A percentile compares a stretch with the other conserved stretches of the same genome.
phyloP scores from a whole-genome alignment of 2,113 vertebrate species.

The Xenopus borealis region DNA sequence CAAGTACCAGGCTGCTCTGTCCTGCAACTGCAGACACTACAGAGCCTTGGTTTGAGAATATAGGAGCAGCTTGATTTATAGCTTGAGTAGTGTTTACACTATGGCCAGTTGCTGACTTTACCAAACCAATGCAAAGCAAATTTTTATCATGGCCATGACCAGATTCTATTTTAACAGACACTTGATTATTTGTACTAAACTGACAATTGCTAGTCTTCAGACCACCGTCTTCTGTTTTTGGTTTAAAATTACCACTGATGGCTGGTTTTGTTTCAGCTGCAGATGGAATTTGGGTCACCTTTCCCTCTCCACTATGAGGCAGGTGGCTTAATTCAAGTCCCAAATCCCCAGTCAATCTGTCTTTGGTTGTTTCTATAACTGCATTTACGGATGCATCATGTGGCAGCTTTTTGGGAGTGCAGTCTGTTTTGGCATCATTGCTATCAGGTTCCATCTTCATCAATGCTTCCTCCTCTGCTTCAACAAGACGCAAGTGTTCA shows the following conservation, averaged over 20 bases:
- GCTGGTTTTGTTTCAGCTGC: constrained; percentile 22
- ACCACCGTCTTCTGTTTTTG: constrained; percentile 68
- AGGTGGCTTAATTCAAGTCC: constrained; percentile 12
- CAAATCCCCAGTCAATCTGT: constrained; percentile 34
- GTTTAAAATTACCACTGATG: constrained; percentile 55
- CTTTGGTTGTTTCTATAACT: constrained; percentile 51
- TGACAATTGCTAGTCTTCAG: constrained; percentile 69
- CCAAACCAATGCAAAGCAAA: constrained; percentile 54
- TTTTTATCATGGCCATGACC: constrained; percentile 51
- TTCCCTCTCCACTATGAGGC: not conserved
- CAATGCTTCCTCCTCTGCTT: constrained; percentile 73
- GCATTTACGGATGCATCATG: constrained; percentile 13
- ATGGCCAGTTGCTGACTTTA: constrained; percentile 3
- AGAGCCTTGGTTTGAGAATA: constrained; percentile 58
- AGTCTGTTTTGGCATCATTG: constrained; percentile 5
- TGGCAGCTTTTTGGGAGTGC: constrained; percentile 2
- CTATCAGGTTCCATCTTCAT: constrained; percentile 53
- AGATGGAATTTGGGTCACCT: constrained; percentile 8
- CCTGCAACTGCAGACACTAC: not conserved
- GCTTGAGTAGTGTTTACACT: constrained; percentile 8
- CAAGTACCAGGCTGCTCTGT: constrained; percentile 48
- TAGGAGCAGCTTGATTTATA: constrained; percentile 37
- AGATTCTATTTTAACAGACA: constrained; percentile 50
- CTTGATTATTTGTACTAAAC: constrained; percentile 50
- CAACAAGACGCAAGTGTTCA: constrained; percentile 89